These are phyloP conservation scores for Ochropleura leucogaster DNA, from an alignment of 2,888 invertebrate genomes.

Conservation along the genomic window DNA sequence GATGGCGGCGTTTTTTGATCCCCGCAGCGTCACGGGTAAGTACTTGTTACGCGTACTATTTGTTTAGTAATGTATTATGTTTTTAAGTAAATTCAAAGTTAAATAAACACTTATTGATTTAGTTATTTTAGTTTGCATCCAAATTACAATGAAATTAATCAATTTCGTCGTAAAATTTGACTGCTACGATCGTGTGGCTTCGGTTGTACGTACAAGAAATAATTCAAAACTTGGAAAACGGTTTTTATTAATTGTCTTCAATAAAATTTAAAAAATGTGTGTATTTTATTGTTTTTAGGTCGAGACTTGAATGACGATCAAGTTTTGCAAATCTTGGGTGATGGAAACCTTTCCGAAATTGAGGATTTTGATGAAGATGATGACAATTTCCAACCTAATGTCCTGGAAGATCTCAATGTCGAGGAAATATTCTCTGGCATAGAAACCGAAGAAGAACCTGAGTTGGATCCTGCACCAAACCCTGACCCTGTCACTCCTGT, in stretches of 20 bases:
- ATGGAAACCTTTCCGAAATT: constrained; percentile 2
- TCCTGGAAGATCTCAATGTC: constrained; percentile 2
- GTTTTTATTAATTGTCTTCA: not conserved
- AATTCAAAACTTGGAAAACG: not conserved
- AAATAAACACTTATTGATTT: not conserved
- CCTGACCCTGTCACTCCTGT: no score
- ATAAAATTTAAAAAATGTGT: not conserved
- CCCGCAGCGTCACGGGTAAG: constrained; percentile 3
- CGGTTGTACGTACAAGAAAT: not conserved
- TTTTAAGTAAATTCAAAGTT: not conserved
- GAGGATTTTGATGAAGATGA: constrained; percentile 2
- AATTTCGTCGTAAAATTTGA: constrained; percentile 6
- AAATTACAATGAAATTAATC: not conserved
- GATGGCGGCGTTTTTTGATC: constrained; percentile 4
- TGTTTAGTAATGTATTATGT: constrained; percentile 4
- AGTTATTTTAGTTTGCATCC: constrained; percentile 1
- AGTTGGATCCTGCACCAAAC: not conserved
- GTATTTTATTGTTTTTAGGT: not conserved
- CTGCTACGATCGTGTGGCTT: constrained; percentile 3
- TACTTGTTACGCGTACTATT: not conserved
- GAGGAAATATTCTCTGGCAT: no score
- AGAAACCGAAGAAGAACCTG: not conserved
- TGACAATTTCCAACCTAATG: constrained; percentile 5
- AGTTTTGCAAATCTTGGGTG: constrained; percentile 4
- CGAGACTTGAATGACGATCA: constrained; percentile 6